Conservation (phyloP, 1,140 invertebrate genomes). For the Psilanteris sp. region DNA sequence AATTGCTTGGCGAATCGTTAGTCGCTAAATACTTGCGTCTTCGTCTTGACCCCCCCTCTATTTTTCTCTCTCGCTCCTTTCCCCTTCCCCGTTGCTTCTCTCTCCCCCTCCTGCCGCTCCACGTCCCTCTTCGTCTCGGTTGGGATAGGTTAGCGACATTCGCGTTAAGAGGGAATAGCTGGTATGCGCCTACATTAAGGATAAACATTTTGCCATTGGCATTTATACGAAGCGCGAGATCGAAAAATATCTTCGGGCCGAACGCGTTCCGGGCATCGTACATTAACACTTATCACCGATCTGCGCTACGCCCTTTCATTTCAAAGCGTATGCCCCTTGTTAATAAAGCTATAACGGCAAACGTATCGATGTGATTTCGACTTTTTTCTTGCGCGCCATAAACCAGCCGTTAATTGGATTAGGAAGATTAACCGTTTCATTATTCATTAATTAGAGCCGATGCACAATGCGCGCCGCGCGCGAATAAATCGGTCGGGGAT, state of each 20-base stretch:
- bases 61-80: slow-evolving; percentile 3
- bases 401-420: slow-evolving; percentile 51
- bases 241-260: slow-evolving; percentile 61
- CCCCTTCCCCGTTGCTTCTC: no score
- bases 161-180: slow-evolving; percentile 27
- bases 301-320: slow-evolving; percentile 56
- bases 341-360: slow-evolving; percentile 55
- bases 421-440: slow-evolving; percentile 44
- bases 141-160: slow-evolving; percentile 51
- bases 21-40: slow-evolving; percentile 55
- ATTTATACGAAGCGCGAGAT: slow-evolving; percentile 52
- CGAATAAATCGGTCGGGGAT: slow-evolving; percentile 3
- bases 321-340: slow-evolving; percentile 45
- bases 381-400: slow-evolving; percentile 11
- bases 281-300: slow-evolving; percentile 64
- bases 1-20: slow-evolving; percentile 56
- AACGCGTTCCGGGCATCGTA: slow-evolving; percentile 51
- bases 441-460: slow-evolving; percentile 33
- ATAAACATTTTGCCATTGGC: slow-evolving; percentile 57
- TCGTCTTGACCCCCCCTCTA: not conserved
- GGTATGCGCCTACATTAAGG: slow-evolving; percentile 42
- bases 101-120: no score
- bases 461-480: not conserved
- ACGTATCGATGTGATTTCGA: slow-evolving; percentile 27
- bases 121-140: slow-evolving; percentile 22